These are phyloP conservation scores for Rhaphigaster nebulosa DNA, from an alignment of 2,888 invertebrate genomes.

Conservation along the genomic window DNA sequence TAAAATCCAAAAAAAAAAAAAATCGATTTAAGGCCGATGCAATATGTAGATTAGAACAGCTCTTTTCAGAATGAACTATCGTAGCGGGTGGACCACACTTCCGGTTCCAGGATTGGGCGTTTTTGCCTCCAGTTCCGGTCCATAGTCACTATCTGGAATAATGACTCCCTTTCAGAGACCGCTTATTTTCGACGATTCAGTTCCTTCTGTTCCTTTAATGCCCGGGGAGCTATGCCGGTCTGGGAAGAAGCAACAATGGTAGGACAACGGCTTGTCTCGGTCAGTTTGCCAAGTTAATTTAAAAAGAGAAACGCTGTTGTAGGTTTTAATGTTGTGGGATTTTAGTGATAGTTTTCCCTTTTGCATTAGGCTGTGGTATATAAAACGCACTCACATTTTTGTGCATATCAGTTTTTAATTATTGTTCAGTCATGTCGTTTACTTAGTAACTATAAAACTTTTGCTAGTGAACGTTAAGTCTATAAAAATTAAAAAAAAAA, in stretches of 20 bases:
- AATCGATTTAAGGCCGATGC: neutral
- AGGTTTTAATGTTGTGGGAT: neutral
- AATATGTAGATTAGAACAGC: neutral
- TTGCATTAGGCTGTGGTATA: too few species aligned
- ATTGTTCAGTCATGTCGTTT: too few species aligned
- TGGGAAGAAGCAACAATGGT: conserved; percentile 14
- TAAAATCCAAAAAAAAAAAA: too few species aligned
- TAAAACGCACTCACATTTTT: too few species aligned
- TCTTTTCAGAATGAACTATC: neutral
- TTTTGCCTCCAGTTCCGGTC: conserved; percentile 38
- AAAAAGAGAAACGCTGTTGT: neutral
- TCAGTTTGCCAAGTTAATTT: conserved; percentile 14
- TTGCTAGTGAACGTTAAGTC: too few species aligned
- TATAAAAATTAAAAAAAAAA: too few species aligned
- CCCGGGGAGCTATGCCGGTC: neutral
- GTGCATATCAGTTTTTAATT: too few species aligned
- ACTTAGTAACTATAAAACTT: too few species aligned
- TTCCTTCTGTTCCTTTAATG: neutral
- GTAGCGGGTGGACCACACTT: neutral
- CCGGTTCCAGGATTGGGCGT: neutral
- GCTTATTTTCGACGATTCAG: conserved; percentile 3
- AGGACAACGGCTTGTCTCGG: neutral
- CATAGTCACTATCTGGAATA: conserved; percentile 29
- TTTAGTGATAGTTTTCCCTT: neutral
- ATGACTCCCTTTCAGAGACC: neutral